Evolutionary conservation across 2,113 vertebrate species (phyloP), one percentile per base, ranked within the genome.

Genomic region (Saccopteryx leptura): DNA sequence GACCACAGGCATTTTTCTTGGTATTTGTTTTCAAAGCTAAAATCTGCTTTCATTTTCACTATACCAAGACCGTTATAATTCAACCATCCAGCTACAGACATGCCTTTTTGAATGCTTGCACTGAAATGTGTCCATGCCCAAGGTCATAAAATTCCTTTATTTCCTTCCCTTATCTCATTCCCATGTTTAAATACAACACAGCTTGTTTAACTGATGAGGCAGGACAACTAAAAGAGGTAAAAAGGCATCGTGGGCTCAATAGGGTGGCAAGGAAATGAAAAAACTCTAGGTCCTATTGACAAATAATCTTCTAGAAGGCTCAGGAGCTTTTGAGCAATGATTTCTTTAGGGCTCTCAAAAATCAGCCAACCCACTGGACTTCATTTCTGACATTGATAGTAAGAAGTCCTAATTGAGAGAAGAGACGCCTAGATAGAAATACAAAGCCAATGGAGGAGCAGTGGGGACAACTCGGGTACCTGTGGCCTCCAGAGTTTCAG

Each of bases 31-130:
- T 91, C 54, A 80, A 95, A 94, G 91, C 75, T 93, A 31, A 88
- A 97, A 94, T 90, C 89, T 96, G 91, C 94, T 96, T 97, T 95
- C 91, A 91, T 97, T 97, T 97, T 96, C 61, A 81, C 56, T 88
- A 61, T 58, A 46, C 94, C 79, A 96, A 96, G 68, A 89, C 79
- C 75, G 66, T 72, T 94, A 46, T 60, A 91, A 94, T 91, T 92
- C 89, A 93, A 63, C 56, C 19, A 66, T 46, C 79, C 26, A 79
- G 74, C 58, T 65, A 80, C 24, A 75, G 63, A 86, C 72, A 80
- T 58, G 93, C 52, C 74, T 79, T 5, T 85, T 15, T 69, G 85
- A 74, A 81, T 33, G 63, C 28, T 65, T 28, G 96, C 79, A 66
- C 50, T 75, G 65, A 82, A 83, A 96, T 86, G 79, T 66, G 56